Evolutionary conservation across 1,140 invertebrate genomes (phyloP).

Genomic region (Halictus rubicundus): DNA sequence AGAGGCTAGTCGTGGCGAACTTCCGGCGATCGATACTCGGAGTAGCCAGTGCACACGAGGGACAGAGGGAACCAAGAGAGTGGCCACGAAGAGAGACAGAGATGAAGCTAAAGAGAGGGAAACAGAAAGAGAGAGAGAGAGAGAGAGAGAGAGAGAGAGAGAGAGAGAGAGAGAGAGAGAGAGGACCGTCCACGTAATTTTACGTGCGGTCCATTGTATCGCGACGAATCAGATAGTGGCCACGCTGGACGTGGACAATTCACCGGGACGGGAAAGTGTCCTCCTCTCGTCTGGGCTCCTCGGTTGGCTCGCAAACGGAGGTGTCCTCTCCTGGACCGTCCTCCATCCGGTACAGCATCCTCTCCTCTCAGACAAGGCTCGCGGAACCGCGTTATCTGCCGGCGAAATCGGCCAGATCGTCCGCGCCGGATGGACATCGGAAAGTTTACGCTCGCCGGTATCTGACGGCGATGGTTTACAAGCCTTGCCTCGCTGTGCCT

Average conservation of each 20-base stretch:
- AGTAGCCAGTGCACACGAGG: constrained; percentile 17
- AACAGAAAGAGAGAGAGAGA: too few species aligned
- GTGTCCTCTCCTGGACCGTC: background rate
- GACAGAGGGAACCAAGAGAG: constrained; percentile 2
- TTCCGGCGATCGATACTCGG: constrained; percentile 49
- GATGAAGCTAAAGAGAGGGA: too few species aligned
- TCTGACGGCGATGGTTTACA: constrained; percentile 40
- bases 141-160: background rate
- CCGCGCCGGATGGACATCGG: constrained; percentile 37
- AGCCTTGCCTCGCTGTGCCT: background rate
- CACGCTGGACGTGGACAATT: constrained; percentile 48
- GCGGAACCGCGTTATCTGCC: constrained; percentile 13
- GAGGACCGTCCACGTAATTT: constrained; percentile 30
- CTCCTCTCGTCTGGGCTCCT: constrained; percentile 35
- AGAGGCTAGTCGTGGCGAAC: constrained; percentile 34
- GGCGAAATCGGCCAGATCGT: constrained; percentile 41
- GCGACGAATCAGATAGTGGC: constrained; percentile 37
- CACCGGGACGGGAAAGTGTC: constrained; percentile 31
- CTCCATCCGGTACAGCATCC: constrained; percentile 4
- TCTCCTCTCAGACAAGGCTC: constrained; percentile 22
- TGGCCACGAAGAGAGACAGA: background rate
- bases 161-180: background rate
- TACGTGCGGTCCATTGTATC: constrained; percentile 46
- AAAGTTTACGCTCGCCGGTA: constrained; percentile 49
- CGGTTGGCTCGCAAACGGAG: background rate